These are phyloP conservation scores for Limonius californicus DNA, from an alignment of 1,140 invertebrate species.

Conservation along the genomic window DNA sequence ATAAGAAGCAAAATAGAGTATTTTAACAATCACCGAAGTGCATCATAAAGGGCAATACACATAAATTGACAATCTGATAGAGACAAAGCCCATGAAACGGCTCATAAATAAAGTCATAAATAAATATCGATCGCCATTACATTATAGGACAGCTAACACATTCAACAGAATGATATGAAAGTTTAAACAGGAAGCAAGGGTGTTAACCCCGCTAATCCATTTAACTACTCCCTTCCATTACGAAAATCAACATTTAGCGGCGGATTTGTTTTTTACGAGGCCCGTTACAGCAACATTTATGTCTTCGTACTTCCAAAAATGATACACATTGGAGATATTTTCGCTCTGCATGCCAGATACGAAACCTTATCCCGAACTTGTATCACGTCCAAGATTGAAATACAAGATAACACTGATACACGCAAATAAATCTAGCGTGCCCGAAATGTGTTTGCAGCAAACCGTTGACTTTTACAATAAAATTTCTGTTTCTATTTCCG, in stretches of 20 bases:
- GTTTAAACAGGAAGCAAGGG: not conserved
- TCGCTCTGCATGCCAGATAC: too few relatives aligned
- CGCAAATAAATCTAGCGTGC: too few relatives aligned
- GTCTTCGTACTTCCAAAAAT: too few relatives aligned
- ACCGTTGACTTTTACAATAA: too few relatives aligned
- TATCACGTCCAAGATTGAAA: too few relatives aligned
- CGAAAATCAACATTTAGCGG: not conserved
- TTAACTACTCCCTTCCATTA: not conserved
- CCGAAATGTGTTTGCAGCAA: too few relatives aligned
- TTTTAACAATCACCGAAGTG: not conserved
- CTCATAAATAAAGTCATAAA: conserved; percentile 2
- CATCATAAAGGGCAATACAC: not conserved
- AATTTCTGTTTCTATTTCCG: too few relatives aligned
- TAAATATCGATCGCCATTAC: not conserved
- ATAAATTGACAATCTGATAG: not conserved
- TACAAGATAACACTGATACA: too few relatives aligned
- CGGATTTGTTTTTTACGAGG: not conserved
- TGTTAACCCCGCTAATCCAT: not conserved
- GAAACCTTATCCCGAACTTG: too few relatives aligned
- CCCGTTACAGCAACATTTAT: too few relatives aligned
- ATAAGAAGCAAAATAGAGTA: too few relatives aligned
- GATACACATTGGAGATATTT: too few relatives aligned
- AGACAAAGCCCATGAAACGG: not conserved
- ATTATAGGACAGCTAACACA: not conserved
- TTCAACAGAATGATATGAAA: not conserved